These are phyloP conservation scores for Macrobrachium nipponense DNA, from an alignment of 1,140 invertebrate species.

Conservation along the genomic window DNA sequence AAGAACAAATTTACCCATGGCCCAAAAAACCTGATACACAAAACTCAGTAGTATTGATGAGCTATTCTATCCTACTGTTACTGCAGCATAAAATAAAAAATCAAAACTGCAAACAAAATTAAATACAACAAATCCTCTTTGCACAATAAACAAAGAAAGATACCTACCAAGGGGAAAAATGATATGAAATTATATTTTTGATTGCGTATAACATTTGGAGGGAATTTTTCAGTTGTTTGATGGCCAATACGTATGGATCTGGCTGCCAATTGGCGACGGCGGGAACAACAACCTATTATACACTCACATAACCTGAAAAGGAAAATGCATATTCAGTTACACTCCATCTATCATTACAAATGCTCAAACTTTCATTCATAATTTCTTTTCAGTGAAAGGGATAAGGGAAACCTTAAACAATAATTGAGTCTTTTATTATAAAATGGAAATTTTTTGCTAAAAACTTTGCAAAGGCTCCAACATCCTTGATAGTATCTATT, in stretches of 20 bases:
- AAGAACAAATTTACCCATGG: too few relatives aligned
- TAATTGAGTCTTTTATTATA: too few relatives aligned
- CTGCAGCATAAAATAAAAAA: not conserved
- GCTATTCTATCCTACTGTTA: not conserved
- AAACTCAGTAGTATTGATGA: too few relatives aligned
- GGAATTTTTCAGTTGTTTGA: slow-evolving; percentile 76
- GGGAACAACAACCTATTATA: slow-evolving; percentile 46
- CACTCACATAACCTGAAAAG: slow-evolving; percentile 49
- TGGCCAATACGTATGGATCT: slow-evolving; percentile 70
- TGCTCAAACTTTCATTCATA: too few relatives aligned
- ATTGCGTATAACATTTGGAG: slow-evolving; percentile 96
- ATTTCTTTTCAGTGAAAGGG: not conserved
- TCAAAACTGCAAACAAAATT: not conserved
- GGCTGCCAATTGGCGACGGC: slow-evolving; percentile 43
- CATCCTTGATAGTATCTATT: too few relatives aligned
- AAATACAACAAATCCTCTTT: too few relatives aligned
- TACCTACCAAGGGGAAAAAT: slow-evolving; percentile 92
- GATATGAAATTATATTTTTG: slow-evolving; percentile 99
- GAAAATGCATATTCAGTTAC: not conserved
- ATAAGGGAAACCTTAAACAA: too few relatives aligned
- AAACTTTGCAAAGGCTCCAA: too few relatives aligned
- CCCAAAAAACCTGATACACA: too few relatives aligned
- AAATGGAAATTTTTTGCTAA: too few relatives aligned
- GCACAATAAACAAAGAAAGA: too few relatives aligned
- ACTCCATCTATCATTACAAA: not conserved